Conservation (phyloP, 2,113 vertebrate species). For the Ornithorhynchus anatinus region DNA sequence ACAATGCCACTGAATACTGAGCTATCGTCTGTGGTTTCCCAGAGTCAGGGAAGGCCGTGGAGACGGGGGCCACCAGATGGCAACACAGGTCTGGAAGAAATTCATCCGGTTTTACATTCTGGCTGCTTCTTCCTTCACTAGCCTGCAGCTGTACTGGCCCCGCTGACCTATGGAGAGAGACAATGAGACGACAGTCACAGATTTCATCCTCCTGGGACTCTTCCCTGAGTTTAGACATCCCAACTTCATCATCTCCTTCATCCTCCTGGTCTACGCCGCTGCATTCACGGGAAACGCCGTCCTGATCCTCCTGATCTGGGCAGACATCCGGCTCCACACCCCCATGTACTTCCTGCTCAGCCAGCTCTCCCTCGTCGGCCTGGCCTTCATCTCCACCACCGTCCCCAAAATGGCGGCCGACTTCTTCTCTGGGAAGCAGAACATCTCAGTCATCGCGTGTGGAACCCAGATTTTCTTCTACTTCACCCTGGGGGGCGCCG, state of each 20-base stretch:
- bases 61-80: no score
- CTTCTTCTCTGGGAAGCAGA: slow-evolving; percentile 5
- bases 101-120: no score
- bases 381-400: slow-evolving; percentile 20
- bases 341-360: slow-evolving; percentile 34
- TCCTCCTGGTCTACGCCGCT: slow-evolving; percentile 3
- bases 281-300: slow-evolving; percentile 21
- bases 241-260: neutral
- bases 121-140: no score
- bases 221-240: slow-evolving; percentile 8
- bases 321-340: neutral
- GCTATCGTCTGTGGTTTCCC: no score
- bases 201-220: slow-evolving; percentile 39
- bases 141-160: no score
- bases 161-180: neutral
- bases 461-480: slow-evolving; percentile 30
- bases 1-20: no score
- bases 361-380: slow-evolving; percentile 26
- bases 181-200: neutral
- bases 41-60: no score
- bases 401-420: slow-evolving; percentile 18
- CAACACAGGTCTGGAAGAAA: no score
- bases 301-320: slow-evolving; percentile 1
- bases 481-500: slow-evolving; percentile 13
- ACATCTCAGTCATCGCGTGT: slow-evolving; percentile 23